Conservation (phyloP, 53 echinoderm and acorn worm genomes). For the Apostichopus leukothele region DNA sequence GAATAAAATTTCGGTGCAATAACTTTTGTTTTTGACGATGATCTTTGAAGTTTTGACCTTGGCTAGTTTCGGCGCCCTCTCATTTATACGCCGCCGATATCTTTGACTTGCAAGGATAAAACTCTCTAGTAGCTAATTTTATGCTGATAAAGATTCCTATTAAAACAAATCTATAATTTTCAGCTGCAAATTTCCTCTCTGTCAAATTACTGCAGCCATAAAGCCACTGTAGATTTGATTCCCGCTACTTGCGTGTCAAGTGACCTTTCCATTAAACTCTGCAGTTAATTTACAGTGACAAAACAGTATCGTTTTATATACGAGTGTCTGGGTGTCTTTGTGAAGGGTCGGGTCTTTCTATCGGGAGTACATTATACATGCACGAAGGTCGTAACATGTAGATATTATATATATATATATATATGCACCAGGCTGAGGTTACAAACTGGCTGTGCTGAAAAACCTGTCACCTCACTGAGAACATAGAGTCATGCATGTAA, state of each 20-base stretch:
- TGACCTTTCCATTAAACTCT: conserved; percentile 20
- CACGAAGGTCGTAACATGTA: background rate
- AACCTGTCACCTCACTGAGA: too few species aligned
- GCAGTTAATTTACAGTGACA: background rate
- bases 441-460: too few species aligned
- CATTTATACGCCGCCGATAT: too few species aligned
- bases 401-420: too few species aligned
- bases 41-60: too few species aligned
- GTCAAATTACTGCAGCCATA: conserved; percentile 4
- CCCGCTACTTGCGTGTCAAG: background rate
- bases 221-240: conserved; percentile 14
- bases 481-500: too few species aligned
- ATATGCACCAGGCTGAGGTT: too few species aligned
- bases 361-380: background rate
- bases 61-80: too few species aligned
- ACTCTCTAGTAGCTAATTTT: too few species aligned
- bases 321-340: background rate
- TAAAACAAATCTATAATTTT: conserved; percentile 37
- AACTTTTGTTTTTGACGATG: too few species aligned
- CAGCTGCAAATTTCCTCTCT: background rate
- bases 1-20: too few species aligned
- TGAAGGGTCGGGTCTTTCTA: background rate
- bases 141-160: conserved; percentile 12
- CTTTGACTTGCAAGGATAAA: too few species aligned
- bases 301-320: background rate